A percentile compares a stretch with the other conserved stretches of the same genome.
Conservation (phyloP, 2,113 vertebrate species). For the Pseudopodoces humilis region DNA sequence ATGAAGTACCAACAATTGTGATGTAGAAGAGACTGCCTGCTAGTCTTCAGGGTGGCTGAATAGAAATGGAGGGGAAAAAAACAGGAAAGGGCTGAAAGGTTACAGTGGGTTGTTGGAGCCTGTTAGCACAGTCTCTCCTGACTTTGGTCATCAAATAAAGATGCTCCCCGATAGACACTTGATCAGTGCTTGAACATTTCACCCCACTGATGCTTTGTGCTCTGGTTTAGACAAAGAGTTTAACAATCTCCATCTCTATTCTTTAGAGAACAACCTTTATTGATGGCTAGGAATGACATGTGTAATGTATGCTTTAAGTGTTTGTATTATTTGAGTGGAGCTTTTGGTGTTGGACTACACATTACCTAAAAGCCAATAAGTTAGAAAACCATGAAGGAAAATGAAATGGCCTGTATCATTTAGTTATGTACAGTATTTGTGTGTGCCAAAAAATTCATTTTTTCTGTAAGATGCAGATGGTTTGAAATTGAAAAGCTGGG, state of each 20-base stretch:
- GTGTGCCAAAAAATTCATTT: not conserved
- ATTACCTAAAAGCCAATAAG: slow-evolving; percentile 18
- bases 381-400: slow-evolving; percentile 12
- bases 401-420: slow-evolving; percentile 23
- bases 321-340: not conserved
- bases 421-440: not conserved
- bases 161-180: rapidly evolving
- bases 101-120: not conserved
- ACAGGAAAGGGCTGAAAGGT: not conserved
- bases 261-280: not conserved
- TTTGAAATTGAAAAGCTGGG: not conserved
- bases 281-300: not conserved
- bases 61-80: not conserved
- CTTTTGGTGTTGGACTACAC: not conserved
- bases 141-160: not conserved
- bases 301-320: not conserved
- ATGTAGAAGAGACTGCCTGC: not conserved
- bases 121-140: not conserved
- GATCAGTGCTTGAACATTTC: not conserved
- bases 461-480: not conserved
- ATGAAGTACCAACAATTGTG: not conserved
- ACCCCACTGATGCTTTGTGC: too few species aligned
- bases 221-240: not conserved
- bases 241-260: not conserved
- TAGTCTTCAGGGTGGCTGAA: not conserved